phyloP scores from a whole-genome alignment of 2,888 invertebrate genomes.

The Molanna angustata region DNA sequence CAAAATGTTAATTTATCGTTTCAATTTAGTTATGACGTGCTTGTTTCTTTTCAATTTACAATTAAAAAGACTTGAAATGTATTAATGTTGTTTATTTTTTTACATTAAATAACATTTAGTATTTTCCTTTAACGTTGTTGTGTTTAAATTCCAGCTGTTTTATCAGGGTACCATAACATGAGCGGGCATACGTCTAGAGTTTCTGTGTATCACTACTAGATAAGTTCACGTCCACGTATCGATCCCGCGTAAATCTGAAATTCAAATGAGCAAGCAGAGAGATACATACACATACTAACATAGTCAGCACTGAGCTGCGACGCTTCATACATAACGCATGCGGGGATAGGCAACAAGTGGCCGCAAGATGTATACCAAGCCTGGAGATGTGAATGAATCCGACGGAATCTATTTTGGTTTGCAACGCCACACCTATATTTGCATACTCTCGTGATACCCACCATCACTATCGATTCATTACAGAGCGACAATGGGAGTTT shows the following conservation, averaged over 20 bases:
- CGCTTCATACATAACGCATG: constrained; percentile 33
- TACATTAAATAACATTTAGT: too few relatives aligned
- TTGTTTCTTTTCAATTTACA: too few relatives aligned
- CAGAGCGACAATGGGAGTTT: too few relatives aligned
- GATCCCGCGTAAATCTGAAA: constrained; percentile 33
- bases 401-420: constrained; percentile 20
- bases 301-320: constrained; percentile 20
- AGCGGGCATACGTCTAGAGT: constrained; percentile 6
- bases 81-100: too few relatives aligned
- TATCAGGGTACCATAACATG: neutral
- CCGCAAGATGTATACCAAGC: constrained; percentile 13
- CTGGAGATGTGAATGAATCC: constrained; percentile 16
- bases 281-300: constrained; percentile 8
- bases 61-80: too few relatives aligned
- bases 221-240: constrained; percentile 32
- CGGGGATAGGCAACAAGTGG: constrained; percentile 22
- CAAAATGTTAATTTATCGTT: too few relatives aligned
- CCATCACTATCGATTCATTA: too few relatives aligned
- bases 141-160: neutral
- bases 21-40: too few relatives aligned
- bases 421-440: constrained; percentile 15
- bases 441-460: too few relatives aligned
- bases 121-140: too few relatives aligned
- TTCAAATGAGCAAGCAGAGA: constrained; percentile 32
- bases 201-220: constrained; percentile 12